phyloP scores from a whole-genome alignment of 2,113 vertebrate genomes.

The Ursus arctos region DNA sequence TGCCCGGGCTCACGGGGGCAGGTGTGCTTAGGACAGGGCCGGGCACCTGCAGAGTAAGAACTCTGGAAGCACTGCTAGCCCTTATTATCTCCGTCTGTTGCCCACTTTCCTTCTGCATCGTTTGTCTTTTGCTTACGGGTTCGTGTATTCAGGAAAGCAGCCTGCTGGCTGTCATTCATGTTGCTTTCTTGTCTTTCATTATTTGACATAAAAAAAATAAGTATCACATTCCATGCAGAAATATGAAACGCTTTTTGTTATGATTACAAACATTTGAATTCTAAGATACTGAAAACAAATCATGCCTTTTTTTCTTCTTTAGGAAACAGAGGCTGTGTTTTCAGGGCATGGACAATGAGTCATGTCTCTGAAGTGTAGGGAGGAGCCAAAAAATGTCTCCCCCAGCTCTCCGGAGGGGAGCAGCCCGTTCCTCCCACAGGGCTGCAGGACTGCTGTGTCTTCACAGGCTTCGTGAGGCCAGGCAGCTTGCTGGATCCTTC shows the following conservation, averaged over 20 bases:
- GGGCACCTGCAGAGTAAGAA: fast-evolving
- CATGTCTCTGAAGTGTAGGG: background rate
- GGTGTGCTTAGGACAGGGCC: background rate
- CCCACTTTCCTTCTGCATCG: background rate
- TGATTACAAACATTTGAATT: background rate
- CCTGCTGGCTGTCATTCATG: background rate
- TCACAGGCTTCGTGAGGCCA: background rate
- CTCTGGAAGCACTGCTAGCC: background rate
- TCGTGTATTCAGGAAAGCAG: background rate
- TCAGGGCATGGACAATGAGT: background rate
- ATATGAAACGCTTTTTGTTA: background rate
- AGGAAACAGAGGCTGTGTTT: slow-evolving; percentile 12
- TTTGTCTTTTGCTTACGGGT: background rate
- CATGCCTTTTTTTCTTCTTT: background rate
- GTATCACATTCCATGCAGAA: background rate
- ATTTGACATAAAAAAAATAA: background rate
- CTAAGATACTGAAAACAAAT: slow-evolving; percentile 42
- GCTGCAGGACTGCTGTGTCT: background rate
- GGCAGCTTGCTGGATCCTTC: background rate
- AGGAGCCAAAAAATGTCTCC: background rate
- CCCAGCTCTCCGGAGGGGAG: background rate
- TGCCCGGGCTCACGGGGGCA: background rate
- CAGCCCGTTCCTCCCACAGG: too few relatives aligned
- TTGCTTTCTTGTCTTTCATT: background rate
- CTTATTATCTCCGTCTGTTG: background rate